Conservation (phyloP, 1,140 invertebrate genomes). For the Hyles euphorbiae region DNA sequence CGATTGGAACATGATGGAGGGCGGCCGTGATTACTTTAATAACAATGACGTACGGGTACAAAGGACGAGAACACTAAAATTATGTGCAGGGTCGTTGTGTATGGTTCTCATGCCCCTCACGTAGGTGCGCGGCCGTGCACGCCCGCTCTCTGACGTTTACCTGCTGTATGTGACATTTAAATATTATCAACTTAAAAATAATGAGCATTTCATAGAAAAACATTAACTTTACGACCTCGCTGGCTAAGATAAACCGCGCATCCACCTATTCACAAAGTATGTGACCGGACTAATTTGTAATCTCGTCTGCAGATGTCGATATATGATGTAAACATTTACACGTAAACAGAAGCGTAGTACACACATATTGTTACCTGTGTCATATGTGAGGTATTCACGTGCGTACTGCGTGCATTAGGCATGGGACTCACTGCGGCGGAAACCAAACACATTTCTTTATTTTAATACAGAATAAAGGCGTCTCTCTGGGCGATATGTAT, state of each 20-base stretch:
- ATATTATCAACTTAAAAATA: conserved; percentile 62
- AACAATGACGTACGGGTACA: conserved; percentile 65
- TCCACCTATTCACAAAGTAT: conserved; percentile 3
- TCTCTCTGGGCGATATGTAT: conserved; percentile 58
- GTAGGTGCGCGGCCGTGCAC: conserved; percentile 35
- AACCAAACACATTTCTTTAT: conserved; percentile 70
- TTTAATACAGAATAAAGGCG: conserved; percentile 57
- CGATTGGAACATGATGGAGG: conserved; percentile 68
- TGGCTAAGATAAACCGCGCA: conserved; percentile 11
- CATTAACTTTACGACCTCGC: conserved; percentile 34
- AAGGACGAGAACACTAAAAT: conserved; percentile 64
- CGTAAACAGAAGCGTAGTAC: too few relatives aligned
- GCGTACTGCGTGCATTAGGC: conserved; percentile 41
- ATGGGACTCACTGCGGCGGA: conserved; percentile 53
- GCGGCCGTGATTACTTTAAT: conserved; percentile 72
- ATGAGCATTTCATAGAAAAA: conserved; percentile 51
- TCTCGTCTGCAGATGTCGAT: too few relatives aligned
- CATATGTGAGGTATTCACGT: conserved; percentile 39
- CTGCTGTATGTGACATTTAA: conserved; percentile 49
- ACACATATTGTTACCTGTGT: too few relatives aligned
- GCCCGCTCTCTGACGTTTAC: conserved; percentile 42
- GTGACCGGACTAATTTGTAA: conserved; percentile 13
- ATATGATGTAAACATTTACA: too few relatives aligned
- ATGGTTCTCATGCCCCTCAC: conserved; percentile 65
- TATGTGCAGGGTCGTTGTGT: conserved; percentile 55